These are phyloP conservation scores for Acanthurus lineatus DNA, from an alignment of 2,797 vertebrate species.

Conservation along the genomic window DNA sequence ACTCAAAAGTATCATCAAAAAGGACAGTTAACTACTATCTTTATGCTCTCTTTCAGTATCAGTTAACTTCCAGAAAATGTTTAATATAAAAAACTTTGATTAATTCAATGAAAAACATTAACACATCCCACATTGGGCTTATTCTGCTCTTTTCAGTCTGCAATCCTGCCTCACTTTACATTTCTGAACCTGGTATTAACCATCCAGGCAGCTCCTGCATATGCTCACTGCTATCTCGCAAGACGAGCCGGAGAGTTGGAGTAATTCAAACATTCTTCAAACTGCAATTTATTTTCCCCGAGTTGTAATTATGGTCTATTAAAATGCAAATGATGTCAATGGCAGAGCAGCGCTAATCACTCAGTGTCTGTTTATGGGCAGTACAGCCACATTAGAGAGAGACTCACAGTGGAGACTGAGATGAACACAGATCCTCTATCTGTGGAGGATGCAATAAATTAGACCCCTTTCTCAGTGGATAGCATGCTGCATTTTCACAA, in stretches of 20 bases:
- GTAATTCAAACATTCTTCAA: conserved; percentile 86
- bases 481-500: conserved; percentile 21
- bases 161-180: conserved; percentile 40
- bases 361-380: conserved; percentile 84
- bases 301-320: conserved; percentile 88
- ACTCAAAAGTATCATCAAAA: background rate
- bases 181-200: conserved; percentile 69
- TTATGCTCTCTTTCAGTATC: background rate
- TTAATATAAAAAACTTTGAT: conserved; percentile 36
- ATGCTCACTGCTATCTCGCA: conserved; percentile 75
- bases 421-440: conserved; percentile 73
- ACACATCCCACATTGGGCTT: conserved; percentile 32
- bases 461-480: conserved; percentile 34
- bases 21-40: background rate
- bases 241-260: conserved; percentile 72
- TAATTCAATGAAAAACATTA: conserved; percentile 8
- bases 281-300: conserved; percentile 86
- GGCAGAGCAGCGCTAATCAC: conserved; percentile 83
- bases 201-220: conserved; percentile 69
- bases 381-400: conserved; percentile 76
- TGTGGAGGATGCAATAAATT: conserved; percentile 68
- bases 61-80: conserved; percentile 18
- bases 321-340: conserved; percentile 89
- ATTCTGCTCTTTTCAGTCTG: conserved; percentile 22
- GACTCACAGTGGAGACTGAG: conserved; percentile 63